Percentiles rank a stretch among this genome's conserved stretches.
Evolutionary conservation across 2,797 vertebrate species (phyloP).

Genomic region (Hyperoplus immaculatus): DNA sequence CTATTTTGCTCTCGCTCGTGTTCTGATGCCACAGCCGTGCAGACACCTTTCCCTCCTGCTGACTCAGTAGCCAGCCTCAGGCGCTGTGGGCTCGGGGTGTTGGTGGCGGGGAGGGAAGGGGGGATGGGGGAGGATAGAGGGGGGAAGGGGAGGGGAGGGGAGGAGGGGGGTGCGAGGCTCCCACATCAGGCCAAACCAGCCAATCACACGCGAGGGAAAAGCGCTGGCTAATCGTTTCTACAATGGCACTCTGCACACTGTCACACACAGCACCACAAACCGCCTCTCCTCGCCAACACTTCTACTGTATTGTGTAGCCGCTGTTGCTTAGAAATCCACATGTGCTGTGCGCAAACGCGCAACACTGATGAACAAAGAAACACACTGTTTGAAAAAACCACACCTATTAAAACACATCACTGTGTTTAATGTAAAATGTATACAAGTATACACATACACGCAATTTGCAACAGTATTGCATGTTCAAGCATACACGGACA

Average conservation of each 20-base stretch:
- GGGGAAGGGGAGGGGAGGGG: slow-evolving; percentile 20
- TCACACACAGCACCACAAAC: slow-evolving; percentile 82
- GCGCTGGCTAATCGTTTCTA: slow-evolving; percentile 87
- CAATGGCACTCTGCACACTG: slow-evolving; percentile 82
- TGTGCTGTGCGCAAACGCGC: slow-evolving; percentile 50
- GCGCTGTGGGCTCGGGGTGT: slow-evolving; percentile 82
- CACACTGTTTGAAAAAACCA: slow-evolving; percentile 34
- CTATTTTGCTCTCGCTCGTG: slow-evolving; percentile 72
- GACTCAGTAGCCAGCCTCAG: slow-evolving; percentile 87
- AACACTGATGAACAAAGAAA: slow-evolving; percentile 20
- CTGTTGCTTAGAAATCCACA: slow-evolving; percentile 66
- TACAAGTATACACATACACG: slow-evolving; percentile 20
- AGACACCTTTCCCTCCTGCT: slow-evolving; percentile 89
- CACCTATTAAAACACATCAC: slow-evolving; percentile 23
- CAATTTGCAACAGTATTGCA: background rate
- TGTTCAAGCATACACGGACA: background rate
- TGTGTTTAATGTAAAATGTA: slow-evolving; percentile 19
- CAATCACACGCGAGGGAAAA: slow-evolving; percentile 84
- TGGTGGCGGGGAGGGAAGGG: slow-evolving; percentile 60
- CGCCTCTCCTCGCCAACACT: slow-evolving; percentile 72
- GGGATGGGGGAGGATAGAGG: slow-evolving; percentile 47
- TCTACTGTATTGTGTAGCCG: slow-evolving; percentile 69
- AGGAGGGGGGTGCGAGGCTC: slow-evolving; percentile 69
- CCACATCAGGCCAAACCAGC: slow-evolving; percentile 81
- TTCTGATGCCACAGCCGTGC: slow-evolving; percentile 83